Evolutionary conservation across 2,113 vertebrate species (phyloP).

Genomic region (Nothocercus nigrocapillus): DNA sequence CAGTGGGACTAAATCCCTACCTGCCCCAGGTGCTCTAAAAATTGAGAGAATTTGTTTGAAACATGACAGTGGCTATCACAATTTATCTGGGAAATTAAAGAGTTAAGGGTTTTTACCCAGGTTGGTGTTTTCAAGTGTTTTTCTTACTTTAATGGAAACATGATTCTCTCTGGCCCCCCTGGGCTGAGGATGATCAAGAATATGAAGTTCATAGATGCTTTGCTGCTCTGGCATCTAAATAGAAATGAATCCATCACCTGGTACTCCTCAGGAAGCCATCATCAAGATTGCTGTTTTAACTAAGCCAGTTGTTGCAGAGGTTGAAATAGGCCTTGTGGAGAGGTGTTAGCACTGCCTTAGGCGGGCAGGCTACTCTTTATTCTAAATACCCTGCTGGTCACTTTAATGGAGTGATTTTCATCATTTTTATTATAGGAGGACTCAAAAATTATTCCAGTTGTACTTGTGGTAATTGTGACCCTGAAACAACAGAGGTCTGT

Average conservation of each 20-base stretch:
- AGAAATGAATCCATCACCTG: slow-evolving; percentile 42
- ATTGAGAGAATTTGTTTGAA: not conserved
- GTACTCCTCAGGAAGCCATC: slow-evolving; percentile 15
- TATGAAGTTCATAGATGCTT: slow-evolving; percentile 3
- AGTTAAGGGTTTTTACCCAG: not conserved
- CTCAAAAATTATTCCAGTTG: not conserved
- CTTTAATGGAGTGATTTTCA: not conserved
- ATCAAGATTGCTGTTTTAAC: not conserved
- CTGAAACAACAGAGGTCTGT: not conserved
- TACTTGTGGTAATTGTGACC: not conserved
- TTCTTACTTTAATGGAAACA: not conserved
- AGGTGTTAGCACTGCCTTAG: not conserved
- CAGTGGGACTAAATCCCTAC: not conserved
- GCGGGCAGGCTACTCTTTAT: not conserved
- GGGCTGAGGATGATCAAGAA: slow-evolving; percentile 35
- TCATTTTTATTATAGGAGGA: not conserved
- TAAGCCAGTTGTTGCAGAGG: not conserved
- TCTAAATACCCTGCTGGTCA: not conserved
- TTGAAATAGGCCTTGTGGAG: slow-evolving; percentile 6
- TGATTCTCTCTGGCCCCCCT: not conserved
- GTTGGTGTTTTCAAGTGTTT: not conserved
- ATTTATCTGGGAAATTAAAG: not conserved
- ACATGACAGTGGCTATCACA: not conserved
- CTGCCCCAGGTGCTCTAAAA: not conserved
- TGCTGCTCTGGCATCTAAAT: slow-evolving; percentile 40